Conservation (phyloP, 2,888 invertebrate genomes). For the Rhamphomyia laevipes region DNA sequence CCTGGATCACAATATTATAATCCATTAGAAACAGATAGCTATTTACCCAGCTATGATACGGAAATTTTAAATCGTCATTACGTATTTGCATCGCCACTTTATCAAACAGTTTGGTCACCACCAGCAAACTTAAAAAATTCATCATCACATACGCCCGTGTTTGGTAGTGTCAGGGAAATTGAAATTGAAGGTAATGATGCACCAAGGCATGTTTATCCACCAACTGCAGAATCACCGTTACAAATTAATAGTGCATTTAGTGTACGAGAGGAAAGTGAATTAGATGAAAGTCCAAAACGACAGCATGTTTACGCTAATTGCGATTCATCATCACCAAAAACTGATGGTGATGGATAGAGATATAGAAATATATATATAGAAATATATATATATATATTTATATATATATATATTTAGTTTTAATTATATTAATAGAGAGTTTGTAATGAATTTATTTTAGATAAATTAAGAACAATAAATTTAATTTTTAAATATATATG, state of each 20-base stretch:
- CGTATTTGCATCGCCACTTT: slow-evolving; percentile 36
- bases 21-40: slow-evolving; percentile 37
- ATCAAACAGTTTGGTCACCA: slow-evolving; percentile 37
- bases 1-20: slow-evolving; percentile 35
- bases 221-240: slow-evolving; percentile 28
- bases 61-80: slow-evolving; percentile 36
- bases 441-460: too few species aligned
- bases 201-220: slow-evolving; percentile 34
- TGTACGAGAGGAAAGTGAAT: slow-evolving; percentile 20
- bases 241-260: too few species aligned
- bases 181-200: slow-evolving; percentile 27
- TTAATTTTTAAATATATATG: too few species aligned
- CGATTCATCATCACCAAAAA: slow-evolving; percentile 31
- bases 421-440: too few species aligned
- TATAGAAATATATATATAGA: too few species aligned
- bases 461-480: too few species aligned
- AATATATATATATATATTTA: too few species aligned
- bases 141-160: slow-evolving; percentile 35
- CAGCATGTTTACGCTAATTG: slow-evolving; percentile 35
- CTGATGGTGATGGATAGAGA: not conserved
- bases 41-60: slow-evolving; percentile 37
- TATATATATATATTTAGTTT: too few species aligned
- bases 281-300: not conserved
- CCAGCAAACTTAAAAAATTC: slow-evolving; percentile 34
- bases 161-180: slow-evolving; percentile 34